Evolutionary conservation across 2,113 vertebrate species (phyloP), one percentile per base, ranked within the genome.

Genomic region (Scomber scombrus): DNA sequence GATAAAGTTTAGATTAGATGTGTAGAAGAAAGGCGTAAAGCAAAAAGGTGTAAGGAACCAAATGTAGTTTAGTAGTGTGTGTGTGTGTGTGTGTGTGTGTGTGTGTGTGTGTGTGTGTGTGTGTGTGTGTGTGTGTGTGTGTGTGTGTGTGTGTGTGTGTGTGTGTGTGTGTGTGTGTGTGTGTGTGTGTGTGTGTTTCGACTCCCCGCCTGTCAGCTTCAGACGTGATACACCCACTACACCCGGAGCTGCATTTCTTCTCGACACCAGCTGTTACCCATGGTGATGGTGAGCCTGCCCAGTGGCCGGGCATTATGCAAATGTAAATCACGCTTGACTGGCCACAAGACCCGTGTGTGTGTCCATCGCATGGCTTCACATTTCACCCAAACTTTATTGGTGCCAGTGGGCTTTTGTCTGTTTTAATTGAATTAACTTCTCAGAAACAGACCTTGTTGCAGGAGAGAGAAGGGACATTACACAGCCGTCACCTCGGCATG

Each of bases 351-450:
- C 88, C 21, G 57, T 83, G 56, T 65, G 77, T 82, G 64, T 61
- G 84, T 87, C 84, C 68, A 56, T 45, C 29, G 46, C 78, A 68
- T 19, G 63, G 85, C 74, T 85, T 90, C 89, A 80, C 83, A 78
- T 89, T 88, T 91, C 77, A 86, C 81, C 77, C 83, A 81, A 71
- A 86, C 80, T 85, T 87, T 83, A 85, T 71, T 81, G 85, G 85
- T 87, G 78, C 80, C 84, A 71, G 76, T 76, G 83, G 74, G 67
- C 89, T 82, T 92, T 92, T 91, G 89, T 91, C 71, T 54, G 46
- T 54, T 82, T 90, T 92, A 92, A 91, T 88, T 88, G 75, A 89
- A 92, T 92, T 89, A 91, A 92, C 82, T 90, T 84, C 78, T 77
- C 61, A 81, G 76, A 80, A 83, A 64, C 54, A 1, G 81, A 88